Base-by-base conservation (phyloP, 2,888 invertebrate species). In the Norana najaformis region DNA sequence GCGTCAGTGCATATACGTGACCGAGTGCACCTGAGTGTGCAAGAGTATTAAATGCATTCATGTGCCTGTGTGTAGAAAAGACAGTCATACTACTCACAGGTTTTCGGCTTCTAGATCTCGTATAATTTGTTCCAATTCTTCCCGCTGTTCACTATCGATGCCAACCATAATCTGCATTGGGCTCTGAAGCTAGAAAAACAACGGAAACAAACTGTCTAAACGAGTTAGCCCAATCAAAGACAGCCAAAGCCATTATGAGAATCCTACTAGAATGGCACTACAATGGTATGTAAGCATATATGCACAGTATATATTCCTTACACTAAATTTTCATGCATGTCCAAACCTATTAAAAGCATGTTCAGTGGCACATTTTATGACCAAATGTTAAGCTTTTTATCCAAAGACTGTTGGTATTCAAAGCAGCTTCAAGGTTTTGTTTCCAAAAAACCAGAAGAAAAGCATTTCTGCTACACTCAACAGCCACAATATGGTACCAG, bases 81-180 rank as follows among this genome's bases (percentile, higher is more conserved):
- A 37, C 30, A 88, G 34, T 8, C 34, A 35, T 8, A n/a, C 20
- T 38, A 8, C 36, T 83, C 30, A 95, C 95, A 97, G 97, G 94
- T 99, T 99, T 95, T 99, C 99, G 93, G 98, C 97, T 94, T 99
- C 99, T 89, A 99, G 96, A 94, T 98, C 98, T 92, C 96, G 96
- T 91, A 98, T 97, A 96, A 98, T 97, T 82, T 97, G 97, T 95
- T 99, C 99, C 35, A 99, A 96, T 95, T 99, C 99, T 93, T 98
- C 98, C 91, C 98, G 96, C 95, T 99, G 99, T 94, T 98, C 98
- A 90, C 98, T 97, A 95, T 99, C 99, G 92, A 99, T 98, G 93
- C 98, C 97, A 92, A 98, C 97, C 96, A 98, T 98, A 69, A 99
- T 97, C 95, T 98, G 98, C 90, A 98, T 98, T 1, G 98, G 98